phyloP scores from a whole-genome alignment of 2,888 invertebrate species.

The Cosmopolites sordidus region DNA sequence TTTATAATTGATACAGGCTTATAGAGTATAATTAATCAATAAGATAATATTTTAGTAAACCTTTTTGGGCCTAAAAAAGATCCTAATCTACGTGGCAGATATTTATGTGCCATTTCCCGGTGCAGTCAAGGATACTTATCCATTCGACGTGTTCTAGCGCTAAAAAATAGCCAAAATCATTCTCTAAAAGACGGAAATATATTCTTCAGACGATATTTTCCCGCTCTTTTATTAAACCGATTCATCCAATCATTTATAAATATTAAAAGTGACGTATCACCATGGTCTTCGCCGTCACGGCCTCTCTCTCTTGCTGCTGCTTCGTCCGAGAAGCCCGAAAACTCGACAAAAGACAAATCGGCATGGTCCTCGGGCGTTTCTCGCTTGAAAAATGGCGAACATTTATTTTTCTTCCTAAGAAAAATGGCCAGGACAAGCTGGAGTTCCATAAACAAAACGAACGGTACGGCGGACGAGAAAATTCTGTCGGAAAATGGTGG shows the following conservation, averaged over 20 bases:
- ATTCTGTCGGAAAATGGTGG: constrained; percentile 21
- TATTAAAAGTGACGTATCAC: constrained; percentile 18
- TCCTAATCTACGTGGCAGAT: too few relatives aligned
- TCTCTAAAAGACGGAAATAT: too few relatives aligned
- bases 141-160: too few relatives aligned
- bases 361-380: constrained; percentile 22
- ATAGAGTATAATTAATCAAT: too few relatives aligned
- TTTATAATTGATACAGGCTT: too few relatives aligned
- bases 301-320: constrained; percentile 9
- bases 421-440: constrained; percentile 24
- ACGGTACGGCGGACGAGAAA: constrained; percentile 14
- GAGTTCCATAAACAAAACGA: constrained; percentile 27
- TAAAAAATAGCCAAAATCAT: too few relatives aligned
- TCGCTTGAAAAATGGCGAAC: constrained; percentile 22
- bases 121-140: too few relatives aligned
- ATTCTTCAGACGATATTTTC: too few relatives aligned
- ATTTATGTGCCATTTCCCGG: too few relatives aligned
- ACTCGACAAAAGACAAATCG: constrained; percentile 24
- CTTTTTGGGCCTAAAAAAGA: too few relatives aligned
- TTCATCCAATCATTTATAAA: constrained; percentile 15
- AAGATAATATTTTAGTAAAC: too few relatives aligned
- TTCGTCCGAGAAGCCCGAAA: constrained; percentile 18
- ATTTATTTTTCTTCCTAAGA: constrained; percentile 22
- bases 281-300: constrained; percentile 4
- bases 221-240: neutral